phyloP scores from a whole-genome alignment of 2,888 invertebrate species.

The Microplitis deprimator region DNA sequence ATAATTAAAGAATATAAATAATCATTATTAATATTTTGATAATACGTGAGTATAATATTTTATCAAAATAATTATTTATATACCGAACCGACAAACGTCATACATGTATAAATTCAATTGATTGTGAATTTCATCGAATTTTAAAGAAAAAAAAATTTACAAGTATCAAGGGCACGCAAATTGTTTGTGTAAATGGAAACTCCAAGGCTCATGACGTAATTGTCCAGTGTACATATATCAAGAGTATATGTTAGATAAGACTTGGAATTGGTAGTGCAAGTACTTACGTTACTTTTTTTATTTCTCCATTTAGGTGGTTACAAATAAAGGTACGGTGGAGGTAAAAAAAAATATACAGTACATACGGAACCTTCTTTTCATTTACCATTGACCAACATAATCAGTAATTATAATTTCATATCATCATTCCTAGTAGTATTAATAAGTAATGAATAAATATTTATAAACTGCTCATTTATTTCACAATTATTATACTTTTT shows the following conservation, averaged over 20 bases:
- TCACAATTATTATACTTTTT: not conserved
- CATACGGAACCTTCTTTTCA: not conserved
- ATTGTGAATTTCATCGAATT: too few species aligned
- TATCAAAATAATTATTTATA: too few species aligned
- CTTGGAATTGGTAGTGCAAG: not conserved
- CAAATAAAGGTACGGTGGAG: slow-evolving; percentile 15
- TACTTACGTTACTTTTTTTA: not conserved
- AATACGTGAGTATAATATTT: not conserved
- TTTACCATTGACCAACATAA: not conserved
- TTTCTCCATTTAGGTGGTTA: slow-evolving; percentile 15
- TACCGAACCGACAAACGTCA: not conserved
- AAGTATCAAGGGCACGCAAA: not conserved
- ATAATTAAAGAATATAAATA: not conserved
- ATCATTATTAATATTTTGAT: not conserved
- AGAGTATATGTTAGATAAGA: slow-evolving; percentile 64
- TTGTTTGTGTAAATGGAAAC: slow-evolving; percentile 45
- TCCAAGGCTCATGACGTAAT: slow-evolving; percentile 65
- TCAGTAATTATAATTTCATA: too few species aligned
- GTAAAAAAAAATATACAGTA: not conserved
- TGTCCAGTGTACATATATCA: slow-evolving; percentile 67
- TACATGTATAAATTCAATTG: not conserved
- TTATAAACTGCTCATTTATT: too few species aligned
- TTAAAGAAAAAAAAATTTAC: not conserved
- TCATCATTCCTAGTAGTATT: too few species aligned
- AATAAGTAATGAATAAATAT: too few species aligned